phyloP scores from a whole-genome alignment of 2,888 invertebrate species.

The Lydus trimaculatus region DNA sequence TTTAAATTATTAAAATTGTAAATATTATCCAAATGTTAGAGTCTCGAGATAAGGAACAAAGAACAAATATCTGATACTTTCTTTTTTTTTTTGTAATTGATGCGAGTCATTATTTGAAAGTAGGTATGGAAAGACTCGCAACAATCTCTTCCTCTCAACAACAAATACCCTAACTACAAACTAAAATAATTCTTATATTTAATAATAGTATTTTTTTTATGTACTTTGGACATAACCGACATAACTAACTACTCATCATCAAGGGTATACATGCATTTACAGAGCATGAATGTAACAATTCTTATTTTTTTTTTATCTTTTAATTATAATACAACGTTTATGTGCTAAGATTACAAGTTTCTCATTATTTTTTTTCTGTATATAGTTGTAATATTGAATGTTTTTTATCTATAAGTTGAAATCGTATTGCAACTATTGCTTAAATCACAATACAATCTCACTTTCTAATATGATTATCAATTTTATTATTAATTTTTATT shows the following conservation, averaged over 20 bases:
- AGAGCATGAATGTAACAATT: constrained; percentile 58
- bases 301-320: constrained; percentile 28
- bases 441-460: constrained; percentile 55
- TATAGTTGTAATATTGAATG: constrained; percentile 2
- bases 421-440: constrained; percentile 58
- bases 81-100: too few relatives aligned
- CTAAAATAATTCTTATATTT: constrained; percentile 43
- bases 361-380: background rate
- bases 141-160: constrained; percentile 43
- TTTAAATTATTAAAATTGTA: background rate
- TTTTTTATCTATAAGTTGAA: constrained; percentile 49
- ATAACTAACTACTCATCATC: constrained; percentile 56
- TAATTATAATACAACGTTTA: constrained; percentile 46
- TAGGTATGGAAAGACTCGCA: constrained; percentile 25
- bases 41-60: constrained; percentile 42
- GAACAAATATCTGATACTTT: constrained; percentile 27
- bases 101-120: background rate
- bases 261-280: constrained; percentile 58
- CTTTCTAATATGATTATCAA: constrained; percentile 53
- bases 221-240: constrained; percentile 60
- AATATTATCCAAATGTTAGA: constrained; percentile 4
- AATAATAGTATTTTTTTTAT: constrained; percentile 40
- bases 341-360: constrained; percentile 52
- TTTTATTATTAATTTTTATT: constrained; percentile 45
- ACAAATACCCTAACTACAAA: constrained; percentile 52